Evolutionary conservation across 2,888 invertebrate genomes (phyloP).

Genomic region (Leucophenga montana): DNA sequence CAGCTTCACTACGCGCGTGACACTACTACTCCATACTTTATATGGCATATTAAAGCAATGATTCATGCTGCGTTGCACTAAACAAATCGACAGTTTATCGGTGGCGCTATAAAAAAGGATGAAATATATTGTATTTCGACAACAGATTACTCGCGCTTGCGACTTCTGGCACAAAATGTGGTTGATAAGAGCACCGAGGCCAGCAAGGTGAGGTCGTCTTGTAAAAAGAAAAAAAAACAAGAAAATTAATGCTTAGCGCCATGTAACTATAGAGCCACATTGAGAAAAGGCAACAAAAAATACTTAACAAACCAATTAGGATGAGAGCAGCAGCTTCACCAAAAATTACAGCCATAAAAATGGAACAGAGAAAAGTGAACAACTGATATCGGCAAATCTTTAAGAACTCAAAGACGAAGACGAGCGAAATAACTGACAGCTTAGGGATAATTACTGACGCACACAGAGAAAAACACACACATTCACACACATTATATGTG

Average conservation of each 20-base stretch:
- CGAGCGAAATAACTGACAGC: slow-evolving; percentile 66
- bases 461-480: slow-evolving; percentile 33
- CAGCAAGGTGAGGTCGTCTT: background rate
- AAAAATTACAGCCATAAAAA: slow-evolving; percentile 58
- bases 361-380: slow-evolving; percentile 37
- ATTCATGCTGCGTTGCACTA: slow-evolving; percentile 4
- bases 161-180: slow-evolving; percentile 51
- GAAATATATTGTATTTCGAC: background rate
- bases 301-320: slow-evolving; percentile 66
- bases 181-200: slow-evolving; percentile 39
- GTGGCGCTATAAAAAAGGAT: background rate
- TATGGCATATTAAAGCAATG: slow-evolving; percentile 31
- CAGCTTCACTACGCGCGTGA: too few species aligned
- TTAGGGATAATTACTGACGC: slow-evolving; percentile 52
- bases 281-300: slow-evolving; percentile 43
- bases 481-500: slow-evolving; percentile 11
- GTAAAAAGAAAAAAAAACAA: slow-evolving; percentile 18
- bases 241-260: slow-evolving; percentile 32
- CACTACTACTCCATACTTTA: slow-evolving; percentile 21
- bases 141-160: too few species aligned
- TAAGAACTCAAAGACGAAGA: slow-evolving; percentile 33
- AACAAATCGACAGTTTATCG: slow-evolving; percentile 23
- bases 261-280: slow-evolving; percentile 12
- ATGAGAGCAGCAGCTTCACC: slow-evolving; percentile 42
- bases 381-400: slow-evolving; percentile 47